Evolutionary conservation across 2,113 vertebrate genomes (phyloP), one percentile per base, ranked within the genome.

Genomic region (Megaleporinus macrocephalus): DNA sequence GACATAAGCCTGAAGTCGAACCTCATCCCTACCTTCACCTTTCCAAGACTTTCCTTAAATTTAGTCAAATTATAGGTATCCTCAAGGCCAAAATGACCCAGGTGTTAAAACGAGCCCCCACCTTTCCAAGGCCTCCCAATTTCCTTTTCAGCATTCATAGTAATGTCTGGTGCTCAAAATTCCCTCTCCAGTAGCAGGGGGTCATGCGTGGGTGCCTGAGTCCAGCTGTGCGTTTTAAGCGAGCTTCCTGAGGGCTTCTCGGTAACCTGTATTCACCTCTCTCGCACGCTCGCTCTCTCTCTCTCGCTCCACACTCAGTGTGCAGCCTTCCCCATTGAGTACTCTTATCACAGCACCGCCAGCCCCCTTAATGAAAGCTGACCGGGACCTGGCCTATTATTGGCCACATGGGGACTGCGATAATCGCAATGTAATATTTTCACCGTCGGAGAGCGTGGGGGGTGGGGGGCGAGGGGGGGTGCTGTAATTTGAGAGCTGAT

Each of bases 391-490:
- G 33, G 36, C 55, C 68, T 63, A 68, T 88, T 86, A 81, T 73
- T 49, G 62, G 69, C 80, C 76, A 78, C 72, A 81, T 53, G 16
- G 71, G 78, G 72, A 80, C 83, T 82, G 36, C 13, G 65, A 83
- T 83, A 85, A 84, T 85, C 79, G 62, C 49, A 68, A 80, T 73
- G 78, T 73, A 79, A 83, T 83, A 78, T 83, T 81, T 83, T 85
- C 78, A 65, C 85, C 71, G 47, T 66, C 55, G 83, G 80, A 55
- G 75, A 79, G 68, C 72, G 76, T 30, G 12, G 73, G 2, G 36
- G 36, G 36, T 7, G 3, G 36, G 7, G 36, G 36, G 36, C n/a
- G 76, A 24, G 12, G 73, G 2, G 73, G 55, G 36, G 69, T 15
- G 57, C 61, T 68, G 49, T 69, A 81, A 80, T 82, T 84, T 79